Evolutionary conservation across 2,797 vertebrate genomes (phyloP).

Genomic region (Hyperoplus lanceolatus): DNA sequence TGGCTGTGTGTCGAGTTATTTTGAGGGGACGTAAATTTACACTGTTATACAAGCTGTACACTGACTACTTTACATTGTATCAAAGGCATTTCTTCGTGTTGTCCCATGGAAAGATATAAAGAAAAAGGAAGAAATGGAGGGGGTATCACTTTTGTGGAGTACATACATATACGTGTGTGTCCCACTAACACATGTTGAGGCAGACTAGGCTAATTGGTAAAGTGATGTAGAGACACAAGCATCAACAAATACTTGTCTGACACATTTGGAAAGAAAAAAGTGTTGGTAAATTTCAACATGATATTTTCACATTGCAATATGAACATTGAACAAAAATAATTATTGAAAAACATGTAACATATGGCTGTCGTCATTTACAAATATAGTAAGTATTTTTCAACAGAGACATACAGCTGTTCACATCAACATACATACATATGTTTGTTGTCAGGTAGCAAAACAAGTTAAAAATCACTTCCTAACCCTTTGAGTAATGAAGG

Average conservation of each 20-base stretch:
- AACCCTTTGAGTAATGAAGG: not conserved
- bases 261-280: not conserved
- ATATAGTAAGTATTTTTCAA: not conserved
- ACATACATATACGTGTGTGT: not conserved
- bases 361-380: too few relatives aligned
- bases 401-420: not conserved
- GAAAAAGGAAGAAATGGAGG: too few relatives aligned
- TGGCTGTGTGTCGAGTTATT: too few relatives aligned
- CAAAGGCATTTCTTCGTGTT: too few relatives aligned
- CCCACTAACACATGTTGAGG: slow-evolving; percentile 3
- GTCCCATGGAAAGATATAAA: too few relatives aligned
- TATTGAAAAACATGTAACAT: too few relatives aligned
- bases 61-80: too few relatives aligned
- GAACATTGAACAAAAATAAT: not conserved
- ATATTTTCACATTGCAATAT: not conserved
- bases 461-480: not conserved
- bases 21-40: too few relatives aligned
- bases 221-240: slow-evolving; percentile 1
- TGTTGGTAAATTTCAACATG: not conserved
- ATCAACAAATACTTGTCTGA: not conserved
- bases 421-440: not conserved
- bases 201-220: not conserved
- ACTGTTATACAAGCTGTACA: too few relatives aligned
- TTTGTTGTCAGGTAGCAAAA: not conserved
- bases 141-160: too few relatives aligned